Evolutionary conservation across 2,113 vertebrate species (phyloP).

Genomic region (Fukomys damarensis): DNA sequence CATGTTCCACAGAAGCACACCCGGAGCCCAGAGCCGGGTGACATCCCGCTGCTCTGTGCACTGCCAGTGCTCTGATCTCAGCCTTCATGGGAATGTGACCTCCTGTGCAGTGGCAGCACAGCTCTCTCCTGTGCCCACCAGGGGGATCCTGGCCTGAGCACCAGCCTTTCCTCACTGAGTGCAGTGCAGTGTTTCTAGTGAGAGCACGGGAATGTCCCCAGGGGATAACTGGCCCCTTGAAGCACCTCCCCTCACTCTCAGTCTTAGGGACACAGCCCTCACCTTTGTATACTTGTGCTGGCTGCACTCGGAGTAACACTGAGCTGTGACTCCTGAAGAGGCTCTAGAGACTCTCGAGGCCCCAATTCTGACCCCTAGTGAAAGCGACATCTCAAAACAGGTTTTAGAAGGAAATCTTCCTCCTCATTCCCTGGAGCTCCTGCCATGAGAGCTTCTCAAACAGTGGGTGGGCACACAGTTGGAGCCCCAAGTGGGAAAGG

Average conservation of each 20-base stretch:
- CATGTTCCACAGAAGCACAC: accelerated
- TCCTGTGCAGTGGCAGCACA: accelerated
- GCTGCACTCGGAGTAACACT: neutral
- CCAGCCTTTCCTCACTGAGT: neutral
- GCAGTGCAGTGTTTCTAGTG: neutral
- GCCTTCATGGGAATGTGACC: neutral
- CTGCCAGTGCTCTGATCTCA: neutral
- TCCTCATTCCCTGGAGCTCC: accelerated
- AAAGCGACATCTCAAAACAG: accelerated
- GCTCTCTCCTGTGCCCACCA: neutral
- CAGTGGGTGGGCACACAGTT: accelerated
- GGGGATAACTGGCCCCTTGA: too few species aligned
- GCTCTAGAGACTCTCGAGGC: neutral
- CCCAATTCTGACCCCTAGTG: too few species aligned
- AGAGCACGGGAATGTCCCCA: neutral
- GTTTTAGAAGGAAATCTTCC: accelerated
- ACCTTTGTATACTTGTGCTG: neutral
- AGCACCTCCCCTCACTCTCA: accelerated
- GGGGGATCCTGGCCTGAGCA: neutral
- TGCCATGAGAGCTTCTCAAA: accelerated
- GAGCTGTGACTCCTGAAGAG: neutral
- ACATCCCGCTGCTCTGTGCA: neutral
- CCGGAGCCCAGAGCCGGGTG: too few species aligned
- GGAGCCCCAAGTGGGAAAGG: neutral
- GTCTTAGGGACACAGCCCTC: neutral